These are phyloP conservation scores for Arge pagana DNA, from an alignment of 2,888 invertebrate species.

Conservation along the genomic window DNA sequence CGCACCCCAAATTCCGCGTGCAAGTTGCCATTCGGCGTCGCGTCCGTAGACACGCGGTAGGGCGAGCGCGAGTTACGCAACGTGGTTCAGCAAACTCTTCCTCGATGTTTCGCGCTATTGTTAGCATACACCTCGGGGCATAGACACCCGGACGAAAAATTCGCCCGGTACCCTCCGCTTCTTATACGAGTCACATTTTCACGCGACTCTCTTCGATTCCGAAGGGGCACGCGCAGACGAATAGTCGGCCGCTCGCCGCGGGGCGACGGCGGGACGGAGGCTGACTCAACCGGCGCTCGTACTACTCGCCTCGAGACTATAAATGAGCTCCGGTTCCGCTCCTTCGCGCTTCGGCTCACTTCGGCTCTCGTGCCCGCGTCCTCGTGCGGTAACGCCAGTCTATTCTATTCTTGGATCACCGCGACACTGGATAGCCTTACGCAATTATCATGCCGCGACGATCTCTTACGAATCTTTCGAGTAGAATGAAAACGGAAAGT, in stretches of 20 bases:
- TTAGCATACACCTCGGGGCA: constrained; percentile 28
- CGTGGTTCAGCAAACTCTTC: constrained; percentile 52
- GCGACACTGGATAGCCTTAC: constrained; percentile 5
- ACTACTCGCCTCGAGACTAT: neutral
- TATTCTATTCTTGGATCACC: constrained; percentile 5
- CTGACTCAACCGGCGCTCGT: neutral
- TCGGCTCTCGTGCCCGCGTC: neutral
- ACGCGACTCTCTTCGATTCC: no score
- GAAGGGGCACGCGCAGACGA: neutral
- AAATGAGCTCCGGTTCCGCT: neutral
- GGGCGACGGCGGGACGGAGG: neutral
- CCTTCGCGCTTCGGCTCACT: neutral
- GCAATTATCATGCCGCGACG: neutral
- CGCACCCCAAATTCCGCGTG: constrained; percentile 19
- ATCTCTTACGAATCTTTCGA: neutral
- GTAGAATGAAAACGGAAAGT: no score
- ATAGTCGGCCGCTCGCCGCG: neutral
- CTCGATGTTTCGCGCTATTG: constrained; percentile 38
- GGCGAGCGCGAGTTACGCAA: constrained; percentile 37
- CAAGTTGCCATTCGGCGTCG: constrained; percentile 12
- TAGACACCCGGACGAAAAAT: neutral
- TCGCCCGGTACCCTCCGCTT: no score
- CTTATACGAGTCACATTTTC: no score
- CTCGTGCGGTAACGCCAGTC: neutral
- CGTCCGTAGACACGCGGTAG: constrained; percentile 45